Conservation (phyloP, 1,140 invertebrate species). For the Drosophila ambigua region DNA sequence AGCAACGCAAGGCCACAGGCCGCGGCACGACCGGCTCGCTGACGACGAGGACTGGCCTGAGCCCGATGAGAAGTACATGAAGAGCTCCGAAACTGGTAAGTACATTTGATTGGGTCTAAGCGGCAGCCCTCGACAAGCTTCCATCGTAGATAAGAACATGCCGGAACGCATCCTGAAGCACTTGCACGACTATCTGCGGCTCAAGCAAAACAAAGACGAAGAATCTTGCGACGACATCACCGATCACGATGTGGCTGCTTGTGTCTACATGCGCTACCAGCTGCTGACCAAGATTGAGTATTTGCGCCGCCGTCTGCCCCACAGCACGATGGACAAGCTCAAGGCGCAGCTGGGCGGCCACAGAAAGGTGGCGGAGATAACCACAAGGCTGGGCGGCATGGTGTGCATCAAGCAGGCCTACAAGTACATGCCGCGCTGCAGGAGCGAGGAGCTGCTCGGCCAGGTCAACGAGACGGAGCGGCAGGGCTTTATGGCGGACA, state of each 20-base stretch:
- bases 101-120: too few relatives aligned
- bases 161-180: constrained; percentile 45
- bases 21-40: constrained; percentile 13
- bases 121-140: too few relatives aligned
- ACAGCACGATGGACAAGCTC: constrained; percentile 99
- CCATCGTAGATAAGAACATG: constrained; percentile 3
- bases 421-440: constrained; percentile 96
- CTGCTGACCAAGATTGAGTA: constrained; percentile 93
- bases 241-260: constrained; percentile 81
- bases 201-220: background rate
- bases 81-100: background rate
- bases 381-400: constrained; percentile 96
- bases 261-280: constrained; percentile 93
- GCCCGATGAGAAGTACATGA: constrained; percentile 39
- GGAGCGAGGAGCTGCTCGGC: constrained; percentile 96
- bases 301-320: constrained; percentile 94
- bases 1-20: background rate
- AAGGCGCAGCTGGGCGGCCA: constrained; percentile 97
- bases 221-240: constrained; percentile 9
- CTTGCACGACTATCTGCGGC: constrained; percentile 30
- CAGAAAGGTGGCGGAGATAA: constrained; percentile 99
- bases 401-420: constrained; percentile 94
- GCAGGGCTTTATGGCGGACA: constrained; percentile 97
- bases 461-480: constrained; percentile 96
- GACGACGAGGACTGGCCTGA: constrained; percentile 24